Evolutionary conservation across 1,140 invertebrate genomes (phyloP).

Genomic region (Phymastichus coffea): DNA sequence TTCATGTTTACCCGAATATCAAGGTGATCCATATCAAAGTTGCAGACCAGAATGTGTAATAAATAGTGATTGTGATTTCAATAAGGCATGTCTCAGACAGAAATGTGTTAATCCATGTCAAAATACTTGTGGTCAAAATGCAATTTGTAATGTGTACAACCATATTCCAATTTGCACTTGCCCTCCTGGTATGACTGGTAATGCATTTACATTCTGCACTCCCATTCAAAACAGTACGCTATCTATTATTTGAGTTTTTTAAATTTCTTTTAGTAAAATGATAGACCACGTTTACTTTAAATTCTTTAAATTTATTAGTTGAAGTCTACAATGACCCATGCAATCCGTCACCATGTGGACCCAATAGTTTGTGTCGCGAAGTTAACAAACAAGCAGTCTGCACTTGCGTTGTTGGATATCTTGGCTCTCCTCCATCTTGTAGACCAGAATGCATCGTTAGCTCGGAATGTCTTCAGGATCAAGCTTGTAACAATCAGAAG

Average conservation of each 20-base stretch:
- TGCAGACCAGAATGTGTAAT: slow-evolving; percentile 71
- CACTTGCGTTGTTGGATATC: slow-evolving; percentile 65
- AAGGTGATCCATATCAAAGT: slow-evolving; percentile 53
- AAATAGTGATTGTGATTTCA: slow-evolving; percentile 65
- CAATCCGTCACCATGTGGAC: slow-evolving; percentile 67
- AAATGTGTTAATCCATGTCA: slow-evolving; percentile 72
- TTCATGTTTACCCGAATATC: slow-evolving; percentile 51
- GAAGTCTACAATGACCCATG: slow-evolving; percentile 53
- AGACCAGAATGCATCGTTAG: slow-evolving; percentile 69
- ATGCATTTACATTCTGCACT: slow-evolving; percentile 66
- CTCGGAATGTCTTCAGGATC: slow-evolving; percentile 63
- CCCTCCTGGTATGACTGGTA: slow-evolving; percentile 62
- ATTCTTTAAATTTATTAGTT: slow-evolving; percentile 34
- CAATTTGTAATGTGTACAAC: slow-evolving; percentile 70
- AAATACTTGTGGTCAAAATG: slow-evolving; percentile 66
- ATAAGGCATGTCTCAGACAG: slow-evolving; percentile 64
- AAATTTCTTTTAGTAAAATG: neutral
- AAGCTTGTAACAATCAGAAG: slow-evolving; percentile 68
- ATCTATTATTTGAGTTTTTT: too few species aligned
- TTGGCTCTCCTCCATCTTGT: slow-evolving; percentile 68
- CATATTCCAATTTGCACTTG: slow-evolving; percentile 72
- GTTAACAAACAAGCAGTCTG: slow-evolving; percentile 67
- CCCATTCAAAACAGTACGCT: slow-evolving; percentile 33
- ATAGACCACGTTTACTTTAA: too few species aligned
- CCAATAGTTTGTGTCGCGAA: slow-evolving; percentile 65